Base-by-base conservation (phyloP, 2,888 invertebrate species). In the Tenthredo livida region DNA sequence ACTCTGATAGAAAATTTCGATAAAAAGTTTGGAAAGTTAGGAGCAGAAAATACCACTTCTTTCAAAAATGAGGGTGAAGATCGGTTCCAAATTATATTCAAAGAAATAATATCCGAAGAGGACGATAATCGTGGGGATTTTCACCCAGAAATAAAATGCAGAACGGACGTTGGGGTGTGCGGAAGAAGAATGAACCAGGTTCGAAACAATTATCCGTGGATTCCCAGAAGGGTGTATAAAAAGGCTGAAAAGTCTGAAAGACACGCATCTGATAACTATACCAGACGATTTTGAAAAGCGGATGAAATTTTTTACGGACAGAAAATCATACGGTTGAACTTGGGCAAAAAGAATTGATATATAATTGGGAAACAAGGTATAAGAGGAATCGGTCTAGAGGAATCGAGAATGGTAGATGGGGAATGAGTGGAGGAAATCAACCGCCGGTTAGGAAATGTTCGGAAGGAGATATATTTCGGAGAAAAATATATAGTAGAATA, bases 321-420 rank as follows among this genome's bases (percentile, higher is more conserved):
- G 12, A 12, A 50, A 33, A 50, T 47, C 21, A n/a, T 21, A 10
- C 21, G 58, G n/a, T 29, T 21, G 54, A 61, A 65, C 58, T 33
- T 43, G 73, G 70, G 72, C 40, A 40, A 61, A 80, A 84, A 65
- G 17, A 29, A 37, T 82, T 67, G 43, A 84, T n/a, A 61, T n/a
- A 61, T 43, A 47, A 77, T 85, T 77, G 67, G 80, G 80, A 84
- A 87, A 85, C 82, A 73, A 40, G 47, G 85, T 43, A 43, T 67
- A 40, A n/a, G n/a, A n/a, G n/a, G 82, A 84, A 86, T 40, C 80
- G 86, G 80, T 65, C 25, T 29, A 86, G 78, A 15, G 72, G 58
- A 72, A 86, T 87, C 84, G 84, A 72, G 61, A 86, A 77, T 67
- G 87, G 85, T 85, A 85, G 85, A 84, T 85, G 87, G 87, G 84